A percentile compares a stretch with the other conserved stretches of the same genome.
Evolutionary conservation across 2,113 vertebrate genomes (phyloP).

Genomic region (Entelurus aequoreus): DNA sequence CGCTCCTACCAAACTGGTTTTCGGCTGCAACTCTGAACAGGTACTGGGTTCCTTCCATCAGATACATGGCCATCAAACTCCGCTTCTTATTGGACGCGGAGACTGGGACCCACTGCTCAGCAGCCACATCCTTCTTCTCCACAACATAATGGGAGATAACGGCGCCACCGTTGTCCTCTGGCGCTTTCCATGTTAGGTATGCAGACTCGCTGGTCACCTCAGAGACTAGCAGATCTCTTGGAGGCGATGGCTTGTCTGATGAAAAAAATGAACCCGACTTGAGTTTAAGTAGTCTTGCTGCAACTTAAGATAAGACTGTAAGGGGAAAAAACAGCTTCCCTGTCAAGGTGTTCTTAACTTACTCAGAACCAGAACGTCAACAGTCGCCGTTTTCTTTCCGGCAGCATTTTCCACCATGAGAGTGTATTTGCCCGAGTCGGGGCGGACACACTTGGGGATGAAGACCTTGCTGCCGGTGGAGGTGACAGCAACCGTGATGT

Average conservation of each 20-base stretch:
- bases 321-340: not conserved
- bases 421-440: constrained; percentile 88
- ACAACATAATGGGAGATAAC: constrained; percentile 94
- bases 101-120: constrained; percentile 85
- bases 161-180: constrained; percentile 91
- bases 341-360: constrained; percentile 33
- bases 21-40: constrained; percentile 95
- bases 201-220: constrained; percentile 95
- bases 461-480: constrained; percentile 85
- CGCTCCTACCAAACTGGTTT: constrained; percentile 92
- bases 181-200: constrained; percentile 92
- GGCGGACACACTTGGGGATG: constrained; percentile 84
- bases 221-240: constrained; percentile 82
- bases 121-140: constrained; percentile 90
- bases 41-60: constrained; percentile 94
- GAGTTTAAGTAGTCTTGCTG: not conserved
- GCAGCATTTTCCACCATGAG: constrained; percentile 88
- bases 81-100: constrained; percentile 89
- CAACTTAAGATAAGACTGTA: not conserved
- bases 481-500: constrained; percentile 83
- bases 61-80: constrained; percentile 87
- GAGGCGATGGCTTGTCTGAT: constrained; percentile 92
- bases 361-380: constrained; percentile 91
- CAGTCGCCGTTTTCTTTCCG: constrained; percentile 89
- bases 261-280: not conserved